Base-by-base conservation (phyloP, 2,113 vertebrate genomes). In the Hyla sarda region DNA sequence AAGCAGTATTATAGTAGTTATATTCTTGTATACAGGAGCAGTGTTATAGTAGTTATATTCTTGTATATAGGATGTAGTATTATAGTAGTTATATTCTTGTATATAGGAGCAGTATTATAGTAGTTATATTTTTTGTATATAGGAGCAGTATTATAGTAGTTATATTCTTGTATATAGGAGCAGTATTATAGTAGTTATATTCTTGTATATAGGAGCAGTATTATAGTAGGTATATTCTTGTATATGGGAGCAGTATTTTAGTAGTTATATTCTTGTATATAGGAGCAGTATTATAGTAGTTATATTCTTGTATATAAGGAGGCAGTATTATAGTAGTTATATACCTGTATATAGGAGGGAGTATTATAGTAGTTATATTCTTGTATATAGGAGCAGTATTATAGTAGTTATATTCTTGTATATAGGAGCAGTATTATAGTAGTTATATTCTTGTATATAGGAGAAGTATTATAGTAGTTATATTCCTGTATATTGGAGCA, bases 141-240 rank as follows among this genome's bases (percentile, higher is more conserved):
- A 41, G 41, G 41, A 23, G 54, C 54, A 56, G 54, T 56, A 56
- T 56, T 56, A 56, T 56, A 56, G 54, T 56, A 56, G 54, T 56
- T 56, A 56, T 60, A 60, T 60, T 60, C 56, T 60, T 60, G 56
- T 60, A 60, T 2, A 60, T 60, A 60, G 56, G 56, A 25, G 56
- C n/a, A 60, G 56, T 60, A 60, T 60, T 60, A 60, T 60, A 60
- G n/a, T 60, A 60, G 56, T 60, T 60, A 60, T 60, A 25, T 60
- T 60, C 56, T 25, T 60, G 56, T 60, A 60, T 12, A 60, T 41
- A 41, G 41, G 41, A 41, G 41, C 41, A 41, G 41, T 41, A 41
- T 41, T 41, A 41, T 41, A 41, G 41, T 41, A 41, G 41, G 3
- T 41, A 41, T 41, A 41, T 41, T 41, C 41, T 8, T 41, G 41